Evolutionary conservation across 2,888 invertebrate species (phyloP).

Genomic region (Thereva nobilitata): DNA sequence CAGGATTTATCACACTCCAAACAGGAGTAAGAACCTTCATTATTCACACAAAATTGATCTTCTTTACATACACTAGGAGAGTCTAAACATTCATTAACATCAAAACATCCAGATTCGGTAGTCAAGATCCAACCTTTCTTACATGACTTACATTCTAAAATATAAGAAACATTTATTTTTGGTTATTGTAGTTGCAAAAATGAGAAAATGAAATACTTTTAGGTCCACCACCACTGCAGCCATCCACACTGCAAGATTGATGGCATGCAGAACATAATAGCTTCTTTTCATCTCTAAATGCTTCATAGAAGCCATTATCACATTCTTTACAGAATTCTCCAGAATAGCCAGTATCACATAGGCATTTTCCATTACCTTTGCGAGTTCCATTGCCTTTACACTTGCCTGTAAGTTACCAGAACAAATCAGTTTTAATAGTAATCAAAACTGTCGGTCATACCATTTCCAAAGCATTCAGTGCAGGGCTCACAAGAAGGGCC

Average conservation of each 20-base stretch:
- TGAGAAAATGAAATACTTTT: constrained; percentile 58
- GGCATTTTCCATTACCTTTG: constrained; percentile 89
- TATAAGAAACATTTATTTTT: not conserved
- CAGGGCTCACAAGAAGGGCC: constrained; percentile 83
- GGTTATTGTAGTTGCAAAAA: constrained; percentile 2
- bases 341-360: constrained; percentile 80
- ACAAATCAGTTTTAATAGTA: not conserved
- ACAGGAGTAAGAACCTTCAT: constrained; percentile 81
- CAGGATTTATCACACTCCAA: constrained; percentile 82
- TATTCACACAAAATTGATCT: constrained; percentile 86
- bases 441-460: constrained; percentile 40
- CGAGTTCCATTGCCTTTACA: constrained; percentile 85
- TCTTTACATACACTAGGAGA: constrained; percentile 61
- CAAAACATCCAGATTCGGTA: constrained; percentile 78
- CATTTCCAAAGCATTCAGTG: constrained; percentile 80
- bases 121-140: constrained; percentile 74
- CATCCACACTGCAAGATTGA: constrained; percentile 70
- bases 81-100: constrained; percentile 81
- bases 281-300: constrained; percentile 74
- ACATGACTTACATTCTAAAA: constrained; percentile 60
- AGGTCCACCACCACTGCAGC: constrained; percentile 73
- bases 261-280: constrained; percentile 80
- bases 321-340: constrained; percentile 83
- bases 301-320: constrained; percentile 70
- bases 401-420: constrained; percentile 54